Evolutionary conservation across 1,140 invertebrate genomes (phyloP).

Genomic region (Theocolax elegans): DNA sequence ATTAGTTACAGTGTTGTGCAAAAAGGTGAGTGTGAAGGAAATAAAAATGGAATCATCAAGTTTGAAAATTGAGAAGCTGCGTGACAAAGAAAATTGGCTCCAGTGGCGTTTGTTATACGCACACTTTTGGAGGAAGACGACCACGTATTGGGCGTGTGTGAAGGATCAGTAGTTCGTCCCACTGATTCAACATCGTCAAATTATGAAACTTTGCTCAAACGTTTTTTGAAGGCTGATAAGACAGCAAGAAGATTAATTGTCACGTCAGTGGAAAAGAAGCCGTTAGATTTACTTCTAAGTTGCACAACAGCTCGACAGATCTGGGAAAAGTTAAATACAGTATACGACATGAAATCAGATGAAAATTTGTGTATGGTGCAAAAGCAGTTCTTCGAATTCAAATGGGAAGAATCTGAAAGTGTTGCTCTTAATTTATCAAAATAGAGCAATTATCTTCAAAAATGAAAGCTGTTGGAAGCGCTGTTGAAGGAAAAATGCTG

Average conservation of each 20-base stretch:
- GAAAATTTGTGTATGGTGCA: too few species aligned
- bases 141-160: constrained; percentile 20
- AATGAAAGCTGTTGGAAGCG: constrained; percentile 10
- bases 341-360: constrained; percentile 2
- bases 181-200: too few species aligned
- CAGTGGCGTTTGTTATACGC: constrained; percentile 27
- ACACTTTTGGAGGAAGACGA: constrained; percentile 19
- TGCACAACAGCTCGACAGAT: constrained; percentile 46
- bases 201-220: too few species aligned
- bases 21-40: too few species aligned
- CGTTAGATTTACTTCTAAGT: constrained; percentile 44
- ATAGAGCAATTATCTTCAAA: neutral
- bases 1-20: too few species aligned
- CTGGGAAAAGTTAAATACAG: too few species aligned
- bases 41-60: too few species aligned
- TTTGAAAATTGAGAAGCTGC: constrained; percentile 14
- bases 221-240: constrained; percentile 40
- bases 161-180: too few species aligned
- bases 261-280: constrained; percentile 39
- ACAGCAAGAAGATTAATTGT: constrained; percentile 47
- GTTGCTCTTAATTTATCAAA: constrained; percentile 5
- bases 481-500: neutral
- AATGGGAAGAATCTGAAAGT: neutral
- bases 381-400: neutral
- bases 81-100: constrained; percentile 24